These are phyloP conservation scores for Zaprionus gabonicus DNA, from an alignment of 1,140 invertebrate species.

Conservation along the genomic window DNA sequence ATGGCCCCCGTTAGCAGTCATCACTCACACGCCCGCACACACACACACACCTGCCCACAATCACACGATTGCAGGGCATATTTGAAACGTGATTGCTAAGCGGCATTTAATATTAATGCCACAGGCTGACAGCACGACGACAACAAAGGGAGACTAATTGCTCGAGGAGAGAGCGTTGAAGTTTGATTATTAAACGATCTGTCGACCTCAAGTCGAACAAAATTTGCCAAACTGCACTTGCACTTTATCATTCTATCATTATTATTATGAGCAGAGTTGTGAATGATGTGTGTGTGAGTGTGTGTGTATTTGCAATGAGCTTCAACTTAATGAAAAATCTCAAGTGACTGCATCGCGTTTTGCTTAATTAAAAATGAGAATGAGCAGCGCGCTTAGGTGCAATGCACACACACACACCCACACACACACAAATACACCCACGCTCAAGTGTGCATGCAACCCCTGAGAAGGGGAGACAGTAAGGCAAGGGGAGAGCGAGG, in stretches of 20 bases:
- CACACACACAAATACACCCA: constrained; percentile 27
- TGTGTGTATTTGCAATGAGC: constrained; percentile 29
- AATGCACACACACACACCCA: constrained; percentile 29
- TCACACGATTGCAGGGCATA: constrained; percentile 2
- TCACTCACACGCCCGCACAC: constrained; percentile 33
- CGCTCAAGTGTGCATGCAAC: constrained; percentile 10
- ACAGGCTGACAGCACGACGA: constrained; percentile 36
- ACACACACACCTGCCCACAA: constrained; percentile 14
- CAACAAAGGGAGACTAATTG: constrained; percentile 68
- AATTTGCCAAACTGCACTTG: constrained; percentile 3
- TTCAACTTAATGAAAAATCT: constrained; percentile 75
- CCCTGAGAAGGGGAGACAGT: not conserved
- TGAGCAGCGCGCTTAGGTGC: constrained; percentile 58
- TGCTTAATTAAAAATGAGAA: constrained; percentile 82
- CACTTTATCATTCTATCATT: constrained; percentile 15
- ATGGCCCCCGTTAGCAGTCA: constrained; percentile 27
- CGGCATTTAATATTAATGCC: constrained; percentile 72
- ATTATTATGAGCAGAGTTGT: constrained; percentile 11
- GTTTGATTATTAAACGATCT: constrained; percentile 63
- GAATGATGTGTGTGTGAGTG: constrained; percentile 13
- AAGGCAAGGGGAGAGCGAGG: not conserved
- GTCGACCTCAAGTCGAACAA: constrained; percentile 52
- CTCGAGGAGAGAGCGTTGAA: constrained; percentile 22
- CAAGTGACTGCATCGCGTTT: constrained; percentile 67
- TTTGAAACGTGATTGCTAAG: constrained; percentile 48